Evolutionary conservation across 1,140 invertebrate genomes (phyloP), one percentile per base, ranked within the genome.

Genomic region (Bombyx mandarina): DNA sequence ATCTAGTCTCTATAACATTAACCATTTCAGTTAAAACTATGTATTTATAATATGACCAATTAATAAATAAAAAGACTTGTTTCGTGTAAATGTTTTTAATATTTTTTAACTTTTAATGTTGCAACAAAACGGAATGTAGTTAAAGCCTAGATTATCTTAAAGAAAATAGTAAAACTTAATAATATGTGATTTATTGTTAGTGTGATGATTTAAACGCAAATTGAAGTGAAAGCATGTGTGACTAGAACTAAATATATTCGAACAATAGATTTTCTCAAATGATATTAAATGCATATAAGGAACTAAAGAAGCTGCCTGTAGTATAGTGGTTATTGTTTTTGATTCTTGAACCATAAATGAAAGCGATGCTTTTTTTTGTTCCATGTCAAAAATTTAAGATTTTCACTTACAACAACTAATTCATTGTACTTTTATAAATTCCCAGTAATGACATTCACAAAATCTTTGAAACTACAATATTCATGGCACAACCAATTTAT

Each of bases 171-270:
- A 49, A 47, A 62, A 45, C 12, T 42, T 45, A 56, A 45, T 10
- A 71, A 63, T 67, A 63, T 79, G 77, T 79, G 77, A 77, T 79
- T 76, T 66, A 65, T 61, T 54, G 26, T 57, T 58, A 49, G 26
- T 60, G 26, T 35, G 26, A 35, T 35, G 26, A 35, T 35, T 35
- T 35, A 35, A 35, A 35, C 26, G 55, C 58, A 67, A 58, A 58
- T 51, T 51, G 26, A 66, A 63, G 55, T 73, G 75, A 77, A 82
- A 81, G 79, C 65, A 61, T 63, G 63, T 62, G 60, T 81, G 79
- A 82, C 78, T 82, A 82, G 79, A 82, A 70, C 71, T 77, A 80
- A 69, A 65, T 61, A 66, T 67, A 68, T 61, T 51, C 50, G 47
- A 65, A 67, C 56, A 35, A 35, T 35, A 35, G 26, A 35, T 35